These are phyloP conservation scores for Pangasianodon gigas DNA, from an alignment of 2,113 vertebrate genomes.

Conservation along the genomic window DNA sequence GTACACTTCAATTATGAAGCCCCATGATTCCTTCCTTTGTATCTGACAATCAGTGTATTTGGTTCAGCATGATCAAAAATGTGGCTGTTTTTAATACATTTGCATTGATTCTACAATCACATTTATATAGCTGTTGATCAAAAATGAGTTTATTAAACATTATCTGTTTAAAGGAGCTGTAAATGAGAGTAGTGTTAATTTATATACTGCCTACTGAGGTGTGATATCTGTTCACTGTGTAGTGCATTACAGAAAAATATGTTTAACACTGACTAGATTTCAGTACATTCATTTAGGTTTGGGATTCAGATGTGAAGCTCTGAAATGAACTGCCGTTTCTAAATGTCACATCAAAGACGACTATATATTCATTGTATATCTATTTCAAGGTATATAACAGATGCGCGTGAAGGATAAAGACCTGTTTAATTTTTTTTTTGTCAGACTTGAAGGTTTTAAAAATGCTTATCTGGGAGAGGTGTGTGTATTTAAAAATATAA, in stretches of 20 bases:
- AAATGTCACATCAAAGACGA: neutral
- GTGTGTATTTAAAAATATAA: slow-evolving; percentile 26
- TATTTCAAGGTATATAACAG: neutral
- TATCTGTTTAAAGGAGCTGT: neutral
- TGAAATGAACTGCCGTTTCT: slow-evolving; percentile 2
- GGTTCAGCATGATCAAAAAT: neutral
- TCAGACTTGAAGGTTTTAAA: slow-evolving; percentile 10
- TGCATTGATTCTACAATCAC: neutral
- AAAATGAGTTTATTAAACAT: neutral
- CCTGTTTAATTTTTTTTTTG: neutral
- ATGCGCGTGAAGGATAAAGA: slow-evolving; percentile 21
- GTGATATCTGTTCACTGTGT: neutral
- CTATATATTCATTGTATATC: neutral
- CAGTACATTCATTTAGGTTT: neutral
- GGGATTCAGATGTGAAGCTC: neutral
- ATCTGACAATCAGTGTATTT: slow-evolving; percentile 20
- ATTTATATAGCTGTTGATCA: neutral
- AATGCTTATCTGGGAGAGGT: neutral
- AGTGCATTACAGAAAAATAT: neutral
- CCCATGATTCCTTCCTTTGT: neutral
- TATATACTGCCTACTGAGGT: neutral
- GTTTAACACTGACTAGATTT: neutral
- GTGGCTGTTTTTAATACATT: neutral
- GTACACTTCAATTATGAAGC: neutral
- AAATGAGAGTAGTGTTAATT: neutral